Conservation (phyloP, 2,888 invertebrate genomes). For the Beris chalybata region DNA sequence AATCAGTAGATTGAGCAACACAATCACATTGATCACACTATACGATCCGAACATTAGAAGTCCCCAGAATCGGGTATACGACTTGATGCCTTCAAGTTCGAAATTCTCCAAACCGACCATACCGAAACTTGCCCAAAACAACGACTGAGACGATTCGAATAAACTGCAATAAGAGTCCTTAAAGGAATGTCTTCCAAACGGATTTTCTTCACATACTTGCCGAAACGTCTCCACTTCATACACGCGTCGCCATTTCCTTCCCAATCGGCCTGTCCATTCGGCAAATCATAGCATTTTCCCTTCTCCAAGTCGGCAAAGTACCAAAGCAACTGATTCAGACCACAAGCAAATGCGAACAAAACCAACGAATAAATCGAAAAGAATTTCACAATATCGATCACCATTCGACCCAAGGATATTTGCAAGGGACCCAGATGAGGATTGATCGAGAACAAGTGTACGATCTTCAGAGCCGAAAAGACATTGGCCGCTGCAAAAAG, state of each 20-base stretch:
- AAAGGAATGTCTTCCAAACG: neutral
- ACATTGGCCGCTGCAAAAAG: constrained; percentile 94
- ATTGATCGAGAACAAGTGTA: constrained; percentile 91
- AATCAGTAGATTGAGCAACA: constrained; percentile 88
- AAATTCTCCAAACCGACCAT: constrained; percentile 87
- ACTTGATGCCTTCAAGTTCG: constrained; percentile 83
- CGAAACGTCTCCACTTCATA: constrained; percentile 83
- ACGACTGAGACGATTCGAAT: constrained; percentile 91
- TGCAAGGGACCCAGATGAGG: constrained; percentile 91
- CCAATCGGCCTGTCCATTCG: constrained; percentile 75
- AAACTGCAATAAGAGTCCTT: constrained; percentile 61
- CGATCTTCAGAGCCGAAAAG: constrained; percentile 87
- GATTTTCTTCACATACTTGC: constrained; percentile 65
- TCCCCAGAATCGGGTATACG: constrained; percentile 92
- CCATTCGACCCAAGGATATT: constrained; percentile 87
- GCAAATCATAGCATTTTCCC: constrained; percentile 71
- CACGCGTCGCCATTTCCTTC: constrained; percentile 75
- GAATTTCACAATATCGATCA: constrained; percentile 90
- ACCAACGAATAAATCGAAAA: constrained; percentile 87
- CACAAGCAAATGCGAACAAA: constrained; percentile 90
- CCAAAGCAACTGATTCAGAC: constrained; percentile 91
- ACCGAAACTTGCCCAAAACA: constrained; percentile 96
- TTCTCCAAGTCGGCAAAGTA: constrained; percentile 87
- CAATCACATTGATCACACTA: constrained; percentile 92
- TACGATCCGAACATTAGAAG: constrained; percentile 95